Base-by-base conservation (phyloP, 2,113 vertebrate genomes). In the Rousettus leschenaultii region DNA sequence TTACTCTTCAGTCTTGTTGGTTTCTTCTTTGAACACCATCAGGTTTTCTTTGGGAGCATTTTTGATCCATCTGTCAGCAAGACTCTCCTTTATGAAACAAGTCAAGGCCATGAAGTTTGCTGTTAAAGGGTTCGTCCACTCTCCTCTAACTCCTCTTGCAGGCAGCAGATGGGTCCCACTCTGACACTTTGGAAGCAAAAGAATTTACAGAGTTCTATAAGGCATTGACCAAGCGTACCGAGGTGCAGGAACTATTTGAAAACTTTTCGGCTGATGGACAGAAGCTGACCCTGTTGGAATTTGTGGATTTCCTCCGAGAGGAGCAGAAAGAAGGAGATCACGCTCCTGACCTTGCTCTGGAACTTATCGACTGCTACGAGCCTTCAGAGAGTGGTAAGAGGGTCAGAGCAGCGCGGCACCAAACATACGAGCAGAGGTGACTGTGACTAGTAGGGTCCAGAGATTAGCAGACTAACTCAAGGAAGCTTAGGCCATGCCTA, bases 161-260 rank as follows among this genome's bases (percentile, higher is more conserved):
- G 99, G 98, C 97, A 98, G 99, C 99, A 0, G 99, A 99, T 97
- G 98, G 98, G 70, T 99, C 99, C 0, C 97, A 99, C 53, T 99
- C 99, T 0, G 99, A 98, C 30, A 98, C 99, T 0, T 97, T 99
- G 97, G 99, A 99, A 95, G 99, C 98, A 15, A 99, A 99, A 80
- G 99, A 99, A 97, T 99, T 99, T 65, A 99, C 99, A 78, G 96
- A 99, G 65, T 99, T 99, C 98, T 99, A 99, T 96, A 99, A 99
- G 98, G 98, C 99, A 65, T 98, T 99, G 89, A 99, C 99, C 0
- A 98, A 99, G 94, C 99, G 99, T n/a, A 98, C 98, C 6, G 99
- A 99, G 26, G 98, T 99, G 57, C 98, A 98, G 96, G 98, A 98
- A 95, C 97, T 99, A 84, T 99, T 99, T 97, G 99, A 99, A 97